Percentiles rank a stretch among this genome's conserved stretches.
Conservation (phyloP, 2,797 vertebrate genomes). For the Oophaga sylvatica region DNA sequence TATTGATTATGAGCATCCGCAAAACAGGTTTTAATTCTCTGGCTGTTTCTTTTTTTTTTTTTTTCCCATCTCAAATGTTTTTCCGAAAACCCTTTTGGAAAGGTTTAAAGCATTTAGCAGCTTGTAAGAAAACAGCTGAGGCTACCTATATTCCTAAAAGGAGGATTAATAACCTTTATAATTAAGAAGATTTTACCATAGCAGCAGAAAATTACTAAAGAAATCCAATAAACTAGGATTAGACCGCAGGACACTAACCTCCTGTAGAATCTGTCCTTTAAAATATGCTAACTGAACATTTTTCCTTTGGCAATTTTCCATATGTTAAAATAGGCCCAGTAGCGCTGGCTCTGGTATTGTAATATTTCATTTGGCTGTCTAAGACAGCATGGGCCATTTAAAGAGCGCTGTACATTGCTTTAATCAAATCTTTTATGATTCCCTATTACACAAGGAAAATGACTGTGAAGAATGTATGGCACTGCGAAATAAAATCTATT, state of each 20-base stretch:
- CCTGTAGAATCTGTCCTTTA: conserved; percentile 55
- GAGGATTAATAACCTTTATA: conserved; percentile 51
- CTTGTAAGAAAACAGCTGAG: conserved; percentile 44
- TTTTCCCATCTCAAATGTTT: conserved; percentile 9
- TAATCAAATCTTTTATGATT: conserved; percentile 58
- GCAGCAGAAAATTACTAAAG: conserved; percentile 54
- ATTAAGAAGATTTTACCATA: conserved; percentile 54
- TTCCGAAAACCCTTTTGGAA: conserved; percentile 24
- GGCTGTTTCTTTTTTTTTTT: neutral
- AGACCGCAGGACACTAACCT: conserved; percentile 56
- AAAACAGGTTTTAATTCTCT: conserved; percentile 30
- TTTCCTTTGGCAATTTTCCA: conserved; percentile 54
- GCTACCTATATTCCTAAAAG: conserved; percentile 34
- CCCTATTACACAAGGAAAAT: conserved; percentile 54
- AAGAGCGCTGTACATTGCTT: conserved; percentile 54
- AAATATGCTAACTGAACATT: conserved; percentile 58
- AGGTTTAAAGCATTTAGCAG: conserved; percentile 27
- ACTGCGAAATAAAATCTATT: conserved; percentile 48
- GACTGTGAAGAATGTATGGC: conserved; percentile 42
- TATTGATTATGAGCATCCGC: neutral
- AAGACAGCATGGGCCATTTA: conserved; percentile 40
- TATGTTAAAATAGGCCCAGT: conserved; percentile 36
- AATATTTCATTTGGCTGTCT: conserved; percentile 51
- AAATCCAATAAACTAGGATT: conserved; percentile 59
- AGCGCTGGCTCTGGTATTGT: conserved; percentile 36